Conservation (phyloP, 2,888 invertebrate species). For the Drosophila melanosoma region DNA sequence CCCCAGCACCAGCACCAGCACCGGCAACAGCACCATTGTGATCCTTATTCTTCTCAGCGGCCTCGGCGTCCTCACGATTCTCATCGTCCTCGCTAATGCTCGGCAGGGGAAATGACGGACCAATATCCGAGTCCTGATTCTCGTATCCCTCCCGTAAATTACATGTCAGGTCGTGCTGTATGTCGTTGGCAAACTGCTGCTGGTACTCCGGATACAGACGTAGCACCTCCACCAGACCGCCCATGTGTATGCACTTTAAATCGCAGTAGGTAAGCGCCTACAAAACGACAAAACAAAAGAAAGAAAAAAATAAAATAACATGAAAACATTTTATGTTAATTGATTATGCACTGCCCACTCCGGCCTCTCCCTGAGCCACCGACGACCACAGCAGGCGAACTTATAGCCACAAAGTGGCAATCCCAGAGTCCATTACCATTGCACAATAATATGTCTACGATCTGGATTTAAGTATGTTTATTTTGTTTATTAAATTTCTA, state of each 20-base stretch:
- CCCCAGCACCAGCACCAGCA: constrained; percentile 86
- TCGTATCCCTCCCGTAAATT: constrained; percentile 97
- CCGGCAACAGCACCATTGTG: constrained; percentile 86
- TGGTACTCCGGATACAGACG: constrained; percentile 97
- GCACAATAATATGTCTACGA: neutral
- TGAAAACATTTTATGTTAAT: constrained; percentile 49
- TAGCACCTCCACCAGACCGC: constrained; percentile 94
- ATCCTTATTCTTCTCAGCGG: constrained; percentile 97
- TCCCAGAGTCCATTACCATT: neutral
- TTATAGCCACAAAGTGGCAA: neutral
- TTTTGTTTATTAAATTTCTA: neutral
- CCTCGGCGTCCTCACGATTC: constrained; percentile 92
- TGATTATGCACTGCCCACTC: constrained; percentile 50
- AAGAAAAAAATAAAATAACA: neutral
- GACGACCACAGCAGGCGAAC: constrained; percentile 40
- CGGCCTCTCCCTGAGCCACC: constrained; percentile 1
- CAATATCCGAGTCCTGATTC: constrained; percentile 88
- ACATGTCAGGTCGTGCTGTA: constrained; percentile 97
- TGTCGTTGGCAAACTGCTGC: constrained; percentile 96
- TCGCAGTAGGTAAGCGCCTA: constrained; percentile 98
- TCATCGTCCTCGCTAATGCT: constrained; percentile 98
- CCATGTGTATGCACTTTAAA: constrained; percentile 96
- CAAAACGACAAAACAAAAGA: constrained; percentile 1
- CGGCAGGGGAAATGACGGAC: constrained; percentile 88
- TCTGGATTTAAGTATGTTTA: neutral